Conservation (phyloP, 1,140 invertebrate genomes). For the Branchinecta lynchi region DNA sequence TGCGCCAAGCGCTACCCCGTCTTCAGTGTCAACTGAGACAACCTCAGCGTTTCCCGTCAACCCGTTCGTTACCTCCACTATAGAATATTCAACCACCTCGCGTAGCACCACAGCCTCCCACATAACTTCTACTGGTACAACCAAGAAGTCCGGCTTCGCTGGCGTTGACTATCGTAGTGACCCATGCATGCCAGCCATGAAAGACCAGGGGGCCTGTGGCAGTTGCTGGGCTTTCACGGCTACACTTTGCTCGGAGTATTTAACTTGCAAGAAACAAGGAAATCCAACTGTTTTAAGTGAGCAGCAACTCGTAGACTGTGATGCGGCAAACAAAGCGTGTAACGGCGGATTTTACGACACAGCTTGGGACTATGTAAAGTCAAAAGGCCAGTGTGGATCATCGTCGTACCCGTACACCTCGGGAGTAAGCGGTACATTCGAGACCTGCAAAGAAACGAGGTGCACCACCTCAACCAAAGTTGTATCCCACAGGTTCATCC, state of each 20-base stretch:
- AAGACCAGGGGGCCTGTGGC: slow-evolving; percentile 29
- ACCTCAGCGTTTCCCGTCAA: too few relatives aligned
- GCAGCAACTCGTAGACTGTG: slow-evolving; percentile 46
- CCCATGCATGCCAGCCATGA: slow-evolving; percentile 19
- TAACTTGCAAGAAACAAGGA: slow-evolving; percentile 20
- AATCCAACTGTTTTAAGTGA: slow-evolving; percentile 30
- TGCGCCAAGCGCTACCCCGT: too few relatives aligned
- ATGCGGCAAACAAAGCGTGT: slow-evolving; percentile 45
- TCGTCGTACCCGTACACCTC: not conserved
- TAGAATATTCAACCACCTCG: too few relatives aligned
- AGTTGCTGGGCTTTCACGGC: slow-evolving; percentile 33
- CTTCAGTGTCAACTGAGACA: too few relatives aligned
- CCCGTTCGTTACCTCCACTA: too few relatives aligned
- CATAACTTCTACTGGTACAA: too few relatives aligned
- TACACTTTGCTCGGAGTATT: slow-evolving; percentile 22
- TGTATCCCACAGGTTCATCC: slow-evolving; percentile 8
- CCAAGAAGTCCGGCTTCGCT: too few relatives aligned
- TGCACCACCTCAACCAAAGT: not conserved
- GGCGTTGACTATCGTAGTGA: slow-evolving; percentile 10
- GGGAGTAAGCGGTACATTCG: not conserved
- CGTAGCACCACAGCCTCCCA: too few relatives aligned
- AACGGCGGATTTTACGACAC: slow-evolving; percentile 38
- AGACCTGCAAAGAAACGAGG: not conserved
- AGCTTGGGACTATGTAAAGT: not conserved
- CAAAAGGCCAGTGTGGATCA: not conserved